A percentile compares a stretch with the other conserved stretches of the same genome.
Conservation (phyloP, 2,797 vertebrate genomes). For the Peromyscus aztecus region DNA sequence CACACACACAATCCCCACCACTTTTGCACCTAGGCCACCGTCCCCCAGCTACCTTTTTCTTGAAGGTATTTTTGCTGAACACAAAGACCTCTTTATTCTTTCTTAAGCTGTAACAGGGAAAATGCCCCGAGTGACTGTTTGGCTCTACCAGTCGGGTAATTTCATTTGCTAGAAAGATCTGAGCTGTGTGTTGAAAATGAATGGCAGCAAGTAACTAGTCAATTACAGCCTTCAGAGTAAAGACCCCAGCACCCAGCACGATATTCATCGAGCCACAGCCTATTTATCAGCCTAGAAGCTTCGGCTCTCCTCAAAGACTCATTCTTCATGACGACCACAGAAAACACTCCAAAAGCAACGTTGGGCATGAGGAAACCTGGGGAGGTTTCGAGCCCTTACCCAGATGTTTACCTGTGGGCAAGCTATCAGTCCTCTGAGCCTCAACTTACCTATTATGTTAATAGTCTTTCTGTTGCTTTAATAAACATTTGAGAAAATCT, state of each 20-base stretch:
- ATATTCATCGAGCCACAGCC: not conserved
- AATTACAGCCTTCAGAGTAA: conserved; percentile 69
- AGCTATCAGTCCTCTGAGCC: not conserved
- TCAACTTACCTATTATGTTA: not conserved
- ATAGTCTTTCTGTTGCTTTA: not conserved
- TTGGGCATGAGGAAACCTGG: not conserved
- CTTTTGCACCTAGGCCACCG: not conserved
- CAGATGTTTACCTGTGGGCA: not conserved
- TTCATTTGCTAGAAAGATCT: conserved; percentile 60
- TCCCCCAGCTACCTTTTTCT: not conserved
- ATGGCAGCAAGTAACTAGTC: conserved; percentile 34
- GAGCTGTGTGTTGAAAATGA: conserved; percentile 57
- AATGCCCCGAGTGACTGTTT: conserved; percentile 75
- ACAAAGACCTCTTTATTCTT: conserved; percentile 82
- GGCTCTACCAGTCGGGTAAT: conserved; percentile 61
- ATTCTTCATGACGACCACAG: not conserved
- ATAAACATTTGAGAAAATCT: not conserved
- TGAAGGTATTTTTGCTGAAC: conserved; percentile 65
- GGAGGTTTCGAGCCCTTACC: not conserved
- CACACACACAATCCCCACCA: too few species aligned
- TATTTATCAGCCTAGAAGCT: conserved; percentile 45
- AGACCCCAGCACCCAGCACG: not conserved
- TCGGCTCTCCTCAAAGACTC: conserved; percentile 43
- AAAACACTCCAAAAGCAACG: not conserved
- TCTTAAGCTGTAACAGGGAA: conserved; percentile 61